Base-by-base conservation (phyloP, 2,888 invertebrate genomes). In the Phoenoteleia sp. region DNA sequence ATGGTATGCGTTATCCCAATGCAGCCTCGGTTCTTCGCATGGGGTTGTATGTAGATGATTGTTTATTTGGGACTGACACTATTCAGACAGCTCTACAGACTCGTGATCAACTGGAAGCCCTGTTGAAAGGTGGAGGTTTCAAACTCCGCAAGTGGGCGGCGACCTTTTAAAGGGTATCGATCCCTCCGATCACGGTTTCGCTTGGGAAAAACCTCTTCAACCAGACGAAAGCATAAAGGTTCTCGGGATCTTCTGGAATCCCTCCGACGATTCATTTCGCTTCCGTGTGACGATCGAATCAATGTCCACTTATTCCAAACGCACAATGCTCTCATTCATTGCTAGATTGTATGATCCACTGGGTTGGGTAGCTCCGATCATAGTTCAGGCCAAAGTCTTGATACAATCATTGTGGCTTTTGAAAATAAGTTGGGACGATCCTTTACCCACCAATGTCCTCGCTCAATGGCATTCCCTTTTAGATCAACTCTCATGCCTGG, bases 331-430 rank as follows among this genome's bases (percentile, higher is more conserved):
- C n/a, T 60, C 60, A 3, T 39, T 39, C 6, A 60, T 60, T 6
- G 17, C 60, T 11, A 39, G 13, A n/a, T 3, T 39, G 0, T 60
- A 23, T 23, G 60, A 60, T 6, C 60, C 60, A 1, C 23, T 60
- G 2, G 60, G 60, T 1, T 60, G 39, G 21, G 19, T 60, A 2
- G 60, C 39, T 11, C 60, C 60, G 9, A 39, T 60, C 23, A n/a
- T 39, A n/a, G n/a, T 60, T 5, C 23, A n/a, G n/a, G 60, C 60
- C 13, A 60, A 60, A 23, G 23, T 60, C 19, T 23, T 60, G n/a
- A 60, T 60, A 2, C 60, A 60, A n/a, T 23, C 39, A 4, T 23
- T 60, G 0, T 39, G 60, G 60, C 15, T 60, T 13, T 6, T 39
- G 1, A 23, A 39, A 13, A 0, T 39, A 0, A 7, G n/a, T 60